These are phyloP conservation scores for Mandrillus leucophaeus DNA, from an alignment of 2,113 vertebrate species.

Conservation along the genomic window DNA sequence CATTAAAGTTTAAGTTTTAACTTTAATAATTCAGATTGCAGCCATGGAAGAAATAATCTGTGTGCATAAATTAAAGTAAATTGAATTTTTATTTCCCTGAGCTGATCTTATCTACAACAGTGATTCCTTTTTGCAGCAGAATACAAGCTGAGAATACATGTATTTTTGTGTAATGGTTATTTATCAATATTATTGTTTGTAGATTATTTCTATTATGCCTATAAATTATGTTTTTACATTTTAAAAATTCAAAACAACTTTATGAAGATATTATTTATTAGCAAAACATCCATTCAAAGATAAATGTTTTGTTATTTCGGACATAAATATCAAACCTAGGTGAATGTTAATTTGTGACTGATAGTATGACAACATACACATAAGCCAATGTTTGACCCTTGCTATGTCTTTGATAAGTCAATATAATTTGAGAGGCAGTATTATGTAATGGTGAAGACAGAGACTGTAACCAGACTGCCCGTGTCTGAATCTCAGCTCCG, in stretches of 20 bases:
- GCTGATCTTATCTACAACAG: background rate
- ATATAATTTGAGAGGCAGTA: background rate
- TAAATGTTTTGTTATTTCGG: background rate
- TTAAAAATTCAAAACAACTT: background rate
- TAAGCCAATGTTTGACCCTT: background rate
- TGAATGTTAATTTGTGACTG: background rate
- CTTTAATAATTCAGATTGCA: slow-evolving; percentile 35
- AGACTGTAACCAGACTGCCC: background rate
- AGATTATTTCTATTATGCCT: background rate
- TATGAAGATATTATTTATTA: background rate
- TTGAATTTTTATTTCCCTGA: background rate
- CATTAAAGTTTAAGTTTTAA: slow-evolving; percentile 51
- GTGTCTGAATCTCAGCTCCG: background rate
- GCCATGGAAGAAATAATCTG: background rate
- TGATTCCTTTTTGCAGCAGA: background rate
- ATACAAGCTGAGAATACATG: background rate
- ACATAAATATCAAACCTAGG: background rate
- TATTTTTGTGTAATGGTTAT: background rate
- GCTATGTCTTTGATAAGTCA: background rate
- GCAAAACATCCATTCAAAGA: background rate
- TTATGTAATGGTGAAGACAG: background rate
- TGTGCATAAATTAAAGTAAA: slow-evolving; percentile 45
- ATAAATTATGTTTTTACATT: background rate
- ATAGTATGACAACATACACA: background rate
- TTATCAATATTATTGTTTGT: background rate